Conservation (phyloP, 1,140 invertebrate genomes). For the Drosophila rufa region DNA sequence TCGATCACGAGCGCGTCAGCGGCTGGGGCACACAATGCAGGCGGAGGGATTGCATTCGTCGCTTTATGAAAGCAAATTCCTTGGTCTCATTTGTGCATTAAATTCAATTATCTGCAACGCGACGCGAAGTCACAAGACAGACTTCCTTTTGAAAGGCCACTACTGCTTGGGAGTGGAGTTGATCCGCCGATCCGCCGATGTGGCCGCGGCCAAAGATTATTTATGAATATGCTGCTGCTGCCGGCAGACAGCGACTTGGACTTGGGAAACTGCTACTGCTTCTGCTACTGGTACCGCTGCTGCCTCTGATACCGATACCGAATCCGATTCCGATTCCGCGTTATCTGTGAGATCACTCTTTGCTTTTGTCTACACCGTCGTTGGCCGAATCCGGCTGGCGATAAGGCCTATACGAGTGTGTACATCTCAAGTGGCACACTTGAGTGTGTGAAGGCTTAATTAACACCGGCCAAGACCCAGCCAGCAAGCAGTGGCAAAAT, state of each 20-base stretch:
- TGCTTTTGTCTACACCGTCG: constrained; percentile 40
- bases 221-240: constrained; percentile 40
- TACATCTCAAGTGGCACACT: constrained; percentile 70
- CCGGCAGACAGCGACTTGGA: constrained; percentile 14
- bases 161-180: constrained; percentile 25
- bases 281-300: constrained; percentile 1
- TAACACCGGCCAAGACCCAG: constrained; percentile 55
- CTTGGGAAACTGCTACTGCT: constrained; percentile 37
- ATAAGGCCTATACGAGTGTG: constrained; percentile 43
- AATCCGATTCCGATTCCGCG: constrained; percentile 15
- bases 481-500: constrained; percentile 13
- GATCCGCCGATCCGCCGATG: constrained; percentile 36
- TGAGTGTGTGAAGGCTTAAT: constrained; percentile 77
- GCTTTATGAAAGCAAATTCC: constrained; percentile 62
- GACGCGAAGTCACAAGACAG: constrained; percentile 64
- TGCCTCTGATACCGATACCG: constrained; percentile 30
- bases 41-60: constrained; percentile 31
- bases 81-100: constrained; percentile 69
- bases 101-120: constrained; percentile 77
- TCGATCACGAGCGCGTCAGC: constrained; percentile 10
- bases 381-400: constrained; percentile 48
- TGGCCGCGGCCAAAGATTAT: constrained; percentile 34
- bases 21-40: constrained; percentile 31
- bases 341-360: constrained; percentile 54
- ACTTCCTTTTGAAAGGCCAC: constrained; percentile 59